Evolutionary conservation across 2,888 invertebrate species (phyloP).

Genomic region (Crematogaster levior): DNA sequence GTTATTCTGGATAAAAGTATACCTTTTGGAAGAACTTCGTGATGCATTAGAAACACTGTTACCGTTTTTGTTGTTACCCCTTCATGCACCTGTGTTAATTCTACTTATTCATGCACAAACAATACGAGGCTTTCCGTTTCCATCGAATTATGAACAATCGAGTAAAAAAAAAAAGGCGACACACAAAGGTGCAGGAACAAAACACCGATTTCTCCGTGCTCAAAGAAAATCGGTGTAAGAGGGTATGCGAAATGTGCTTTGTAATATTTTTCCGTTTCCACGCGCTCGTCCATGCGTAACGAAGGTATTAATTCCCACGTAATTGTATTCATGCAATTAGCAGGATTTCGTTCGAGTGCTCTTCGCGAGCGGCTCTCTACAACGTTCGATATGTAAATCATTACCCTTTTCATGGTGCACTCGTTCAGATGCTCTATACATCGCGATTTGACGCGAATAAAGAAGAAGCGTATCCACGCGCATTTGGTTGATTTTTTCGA

Average conservation of each 20-base stretch:
- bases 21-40: not conserved
- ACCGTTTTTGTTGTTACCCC: not conserved
- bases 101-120: not conserved
- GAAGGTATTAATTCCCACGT: conserved; percentile 1
- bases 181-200: not conserved
- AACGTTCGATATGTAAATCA: conserved; percentile 21
- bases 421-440: not conserved
- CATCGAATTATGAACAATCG: conserved; percentile 7
- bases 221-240: not conserved
- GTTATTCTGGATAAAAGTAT: not conserved
- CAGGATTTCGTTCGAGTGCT: not conserved
- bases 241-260: not conserved
- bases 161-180: not conserved
- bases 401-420: not conserved
- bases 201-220: not conserved
- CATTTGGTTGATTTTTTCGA: not conserved
- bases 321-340: conserved; percentile 19
- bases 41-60: not conserved
- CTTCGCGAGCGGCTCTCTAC: not conserved
- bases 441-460: conserved; percentile 5
- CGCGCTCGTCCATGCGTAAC: not conserved
- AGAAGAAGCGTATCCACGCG: not conserved
- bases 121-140: not conserved
- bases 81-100: not conserved
- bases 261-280: conserved; percentile 15